Evolutionary conservation across 2,797 vertebrate genomes (phyloP), one percentile per base, ranked within the genome.

Genomic region (Champsocephalus esox): DNA sequence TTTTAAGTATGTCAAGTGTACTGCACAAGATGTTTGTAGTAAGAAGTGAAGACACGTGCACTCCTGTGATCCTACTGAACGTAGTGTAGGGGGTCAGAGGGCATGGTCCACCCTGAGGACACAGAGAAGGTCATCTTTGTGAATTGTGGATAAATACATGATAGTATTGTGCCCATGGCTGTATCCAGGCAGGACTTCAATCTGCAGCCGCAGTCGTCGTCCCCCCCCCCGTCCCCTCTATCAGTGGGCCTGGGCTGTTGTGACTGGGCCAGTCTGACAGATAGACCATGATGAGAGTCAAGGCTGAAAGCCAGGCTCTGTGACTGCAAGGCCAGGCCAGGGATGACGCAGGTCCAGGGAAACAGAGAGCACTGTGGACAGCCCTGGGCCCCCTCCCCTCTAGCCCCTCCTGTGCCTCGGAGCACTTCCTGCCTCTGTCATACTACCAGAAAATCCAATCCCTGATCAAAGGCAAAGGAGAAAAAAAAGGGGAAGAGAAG

Each of bases 391-490:
- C 44, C 82, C 63, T 21, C 4, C n/a, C 68, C 82, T 71, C 24
- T 57, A 16, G 46, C 79, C 82, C 77, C 89, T 71, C 84, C 83
- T 63, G 75, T 80, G 80, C 89, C 89, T 91, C 75, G 1, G 46
- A 91, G 91, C 90, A 91, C 90, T 93, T 93, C 92, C 92, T 93
- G 92, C 85, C 85, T 91, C 92, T 92, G 92, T 89, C 92, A 92
- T 88, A 89, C 89, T 85, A 88, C 83, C 87, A 83, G 90, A 87
- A 89, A 91, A 94, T 90, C 90, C 93, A 93, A 92, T 92, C 89
- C 91, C 83, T 91, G 92, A 94, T 93, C 93, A 94, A 93, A 94
- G 91, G 89, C 88, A 89, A 88, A 75, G 84, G 74, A 91, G 86
- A 84, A 90, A 89, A 28, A 38, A 89, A 88, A 83, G 59, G 74